Conservation (phyloP, 2,113 vertebrate genomes). For the Megaceryle torquata region DNA sequence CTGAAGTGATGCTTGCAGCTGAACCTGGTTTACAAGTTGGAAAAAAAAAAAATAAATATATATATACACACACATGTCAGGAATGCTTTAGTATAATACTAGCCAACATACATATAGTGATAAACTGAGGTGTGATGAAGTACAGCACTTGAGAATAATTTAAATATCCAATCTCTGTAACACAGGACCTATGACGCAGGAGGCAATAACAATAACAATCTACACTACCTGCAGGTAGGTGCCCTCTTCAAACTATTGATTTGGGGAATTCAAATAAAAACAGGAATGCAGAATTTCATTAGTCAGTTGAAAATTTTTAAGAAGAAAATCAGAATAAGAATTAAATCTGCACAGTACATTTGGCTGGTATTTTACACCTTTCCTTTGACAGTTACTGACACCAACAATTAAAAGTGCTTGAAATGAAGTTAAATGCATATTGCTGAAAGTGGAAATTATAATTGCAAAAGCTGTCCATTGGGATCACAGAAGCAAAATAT, state of each 20-base stretch:
- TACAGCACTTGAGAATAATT: neutral
- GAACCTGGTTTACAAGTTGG: constrained; percentile 44
- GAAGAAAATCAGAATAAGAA: neutral
- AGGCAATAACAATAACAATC: neutral
- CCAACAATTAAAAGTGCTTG: neutral
- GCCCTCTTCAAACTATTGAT: neutral
- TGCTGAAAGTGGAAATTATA: neutral
- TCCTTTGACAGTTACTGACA: neutral
- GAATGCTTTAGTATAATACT: neutral
- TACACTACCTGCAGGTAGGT: neutral
- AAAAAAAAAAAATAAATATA: neutral
- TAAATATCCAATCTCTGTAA: neutral
- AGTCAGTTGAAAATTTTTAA: neutral
- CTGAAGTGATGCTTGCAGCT: constrained; percentile 4
- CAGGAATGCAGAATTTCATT: neutral
- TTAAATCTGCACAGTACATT: neutral
- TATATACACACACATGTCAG: neutral
- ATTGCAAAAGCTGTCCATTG: neutral
- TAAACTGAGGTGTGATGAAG: neutral
- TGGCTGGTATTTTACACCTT: neutral
- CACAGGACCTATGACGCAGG: neutral
- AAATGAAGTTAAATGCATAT: neutral
- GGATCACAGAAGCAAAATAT: neutral
- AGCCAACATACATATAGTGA: neutral
- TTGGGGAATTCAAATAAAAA: neutral